Base-by-base conservation (phyloP, 2,888 invertebrate species). In the Creontiades dilutus region DNA sequence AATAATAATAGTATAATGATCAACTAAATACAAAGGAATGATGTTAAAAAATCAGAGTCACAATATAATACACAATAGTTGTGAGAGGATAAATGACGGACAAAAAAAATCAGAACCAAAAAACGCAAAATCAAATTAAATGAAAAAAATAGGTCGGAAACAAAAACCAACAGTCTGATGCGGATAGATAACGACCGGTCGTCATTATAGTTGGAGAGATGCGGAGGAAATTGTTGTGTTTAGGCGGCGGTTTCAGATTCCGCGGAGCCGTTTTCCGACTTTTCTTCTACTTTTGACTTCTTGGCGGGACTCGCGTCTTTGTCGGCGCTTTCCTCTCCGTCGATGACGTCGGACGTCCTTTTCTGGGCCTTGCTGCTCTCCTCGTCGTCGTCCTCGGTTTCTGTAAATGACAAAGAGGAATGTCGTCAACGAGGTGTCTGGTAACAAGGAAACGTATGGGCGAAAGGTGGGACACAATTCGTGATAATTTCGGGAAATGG, bases 231-330 rank as follows among this genome's bases (percentile, higher is more conserved):
- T 46, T 75, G n/a, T 13, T 9, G 46, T 78, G 78, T 88, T 89
- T 75, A 90, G 68, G 90, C 90, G 61, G 87, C 90, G 47, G 91
- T 89, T 52, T 84, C 91, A 86, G 91, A 23, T 52, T 47, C 91
- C 27, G 91, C 91, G 55, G 91, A 91, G 90, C 91, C 91, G 76
- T 91, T 91, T 87, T 91, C 91, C 48, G 89, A 91, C 86, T 91
- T 90, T 82, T 96, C 96, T 16, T 94, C 95, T 89, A 96, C 94
- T 94, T 96, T 96, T 91, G 95, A 95, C 92, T 96, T 96, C 93
- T 96, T 96, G 93, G 96, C 96, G 12, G 96, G 96, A 90, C 95
- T 95, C 81, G 94, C 95, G 23, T 89, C 89, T 27, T 89, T 89
- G 19, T 89, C 89, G 19, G 89, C 89, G 46, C 23, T 82, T 47